Evolutionary conservation across 2,888 invertebrate genomes (phyloP).

Genomic region (Luffia ferchaultella): DNA sequence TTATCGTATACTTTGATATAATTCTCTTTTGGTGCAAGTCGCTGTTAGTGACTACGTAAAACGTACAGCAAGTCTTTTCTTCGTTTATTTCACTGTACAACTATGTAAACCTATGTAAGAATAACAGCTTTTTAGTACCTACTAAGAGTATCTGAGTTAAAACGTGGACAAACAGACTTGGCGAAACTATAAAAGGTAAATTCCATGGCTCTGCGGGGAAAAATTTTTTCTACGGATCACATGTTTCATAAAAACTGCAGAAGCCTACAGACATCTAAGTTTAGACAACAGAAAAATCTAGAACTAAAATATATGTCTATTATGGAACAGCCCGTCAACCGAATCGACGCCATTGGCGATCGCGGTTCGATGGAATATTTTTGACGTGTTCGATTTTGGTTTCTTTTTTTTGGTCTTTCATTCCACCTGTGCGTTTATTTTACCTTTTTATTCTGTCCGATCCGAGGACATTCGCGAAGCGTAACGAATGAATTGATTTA

Average conservation of each 20-base stretch:
- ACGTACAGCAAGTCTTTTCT: too few relatives aligned
- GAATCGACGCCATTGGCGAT: constrained; percentile 34
- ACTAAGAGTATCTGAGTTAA: background rate
- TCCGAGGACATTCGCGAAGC: constrained; percentile 50
- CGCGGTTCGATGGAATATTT: constrained; percentile 40
- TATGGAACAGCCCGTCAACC: constrained; percentile 19
- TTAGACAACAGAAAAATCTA: too few relatives aligned
- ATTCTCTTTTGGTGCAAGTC: too few relatives aligned
- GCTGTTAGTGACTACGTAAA: too few relatives aligned
- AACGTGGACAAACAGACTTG: background rate
- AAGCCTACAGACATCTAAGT: too few relatives aligned
- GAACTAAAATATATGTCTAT: constrained; percentile 5
- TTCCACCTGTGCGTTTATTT: constrained; percentile 32
- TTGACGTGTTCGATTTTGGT: constrained; percentile 47
- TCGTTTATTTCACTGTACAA: too few relatives aligned
- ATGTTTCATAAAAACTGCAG: background rate
- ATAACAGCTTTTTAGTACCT: too few relatives aligned
- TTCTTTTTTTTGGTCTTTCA: constrained; percentile 26
- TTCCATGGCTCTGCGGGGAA: background rate
- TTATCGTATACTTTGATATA: too few relatives aligned
- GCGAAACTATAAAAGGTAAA: background rate
- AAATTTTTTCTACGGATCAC: background rate
- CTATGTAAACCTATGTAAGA: too few relatives aligned
- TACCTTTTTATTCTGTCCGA: constrained; percentile 28
- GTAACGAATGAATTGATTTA: constrained; percentile 58